phyloP scores from a whole-genome alignment of 2,888 invertebrate species.

The Eurois occulta region DNA sequence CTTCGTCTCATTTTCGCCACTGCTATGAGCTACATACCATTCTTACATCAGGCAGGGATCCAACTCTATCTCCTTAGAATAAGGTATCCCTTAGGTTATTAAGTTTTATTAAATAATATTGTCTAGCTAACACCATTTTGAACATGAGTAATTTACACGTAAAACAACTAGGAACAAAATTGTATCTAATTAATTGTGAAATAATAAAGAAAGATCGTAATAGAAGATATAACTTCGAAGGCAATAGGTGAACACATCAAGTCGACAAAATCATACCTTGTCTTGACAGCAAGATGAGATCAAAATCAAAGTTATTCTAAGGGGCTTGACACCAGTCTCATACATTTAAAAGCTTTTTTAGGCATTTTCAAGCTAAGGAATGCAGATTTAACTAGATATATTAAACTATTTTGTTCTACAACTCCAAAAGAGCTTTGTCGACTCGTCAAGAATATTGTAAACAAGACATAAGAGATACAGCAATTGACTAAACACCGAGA shows the following conservation, averaged over 20 bases:
- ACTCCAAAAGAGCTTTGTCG: slow-evolving; percentile 1
- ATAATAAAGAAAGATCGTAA: slow-evolving; percentile 36
- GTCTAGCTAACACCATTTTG: slow-evolving; percentile 54
- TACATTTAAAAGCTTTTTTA: slow-evolving; percentile 9
- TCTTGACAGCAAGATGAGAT: slow-evolving; percentile 66
- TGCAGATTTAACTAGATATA: slow-evolving; percentile 8
- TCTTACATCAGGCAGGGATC: slow-evolving; percentile 24
- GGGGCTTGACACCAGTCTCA: slow-evolving; percentile 47
- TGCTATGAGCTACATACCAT: not conserved
- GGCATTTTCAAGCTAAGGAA: slow-evolving; percentile 15
- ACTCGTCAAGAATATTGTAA: slow-evolving; percentile 21
- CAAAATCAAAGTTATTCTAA: slow-evolving; percentile 49
- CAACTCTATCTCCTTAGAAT: slow-evolving; percentile 7
- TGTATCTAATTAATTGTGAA: slow-evolving; percentile 50
- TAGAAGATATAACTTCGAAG: slow-evolving; percentile 65
- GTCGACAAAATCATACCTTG: slow-evolving; percentile 69
- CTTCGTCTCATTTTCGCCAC: not conserved
- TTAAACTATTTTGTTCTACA: slow-evolving; percentile 19
- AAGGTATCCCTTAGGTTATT: slow-evolving; percentile 16
- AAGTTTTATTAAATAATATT: slow-evolving; percentile 49
- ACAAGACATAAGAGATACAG: slow-evolving; percentile 34
- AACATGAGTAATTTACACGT: slow-evolving; percentile 53
- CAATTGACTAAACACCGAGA: slow-evolving; percentile 48
- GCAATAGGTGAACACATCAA: slow-evolving; percentile 74
- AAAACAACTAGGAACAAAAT: slow-evolving; percentile 61